Evolutionary conservation across 2,888 invertebrate genomes (phyloP).

Genomic region (Cerastoderma edule): DNA sequence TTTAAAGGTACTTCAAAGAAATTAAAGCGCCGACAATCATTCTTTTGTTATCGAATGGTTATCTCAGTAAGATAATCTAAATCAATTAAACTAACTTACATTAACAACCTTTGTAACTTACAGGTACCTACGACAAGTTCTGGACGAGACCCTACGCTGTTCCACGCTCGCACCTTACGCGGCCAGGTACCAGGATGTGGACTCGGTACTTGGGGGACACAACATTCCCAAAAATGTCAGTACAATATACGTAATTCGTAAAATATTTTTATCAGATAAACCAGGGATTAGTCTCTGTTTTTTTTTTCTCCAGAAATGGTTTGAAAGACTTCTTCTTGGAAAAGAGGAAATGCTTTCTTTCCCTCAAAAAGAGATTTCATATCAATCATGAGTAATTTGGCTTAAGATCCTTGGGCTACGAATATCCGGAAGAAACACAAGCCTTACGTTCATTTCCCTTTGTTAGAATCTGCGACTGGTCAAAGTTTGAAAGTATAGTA

Average conservation of each 20-base stretch:
- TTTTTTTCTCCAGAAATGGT: no score
- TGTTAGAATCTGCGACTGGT: no score
- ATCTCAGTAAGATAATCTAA: neutral
- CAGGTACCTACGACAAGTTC: slow-evolving; percentile 81
- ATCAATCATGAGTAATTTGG: neutral
- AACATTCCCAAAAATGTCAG: slow-evolving; percentile 81
- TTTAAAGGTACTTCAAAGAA: neutral
- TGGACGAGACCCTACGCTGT: slow-evolving; percentile 82
- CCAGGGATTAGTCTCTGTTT: neutral
- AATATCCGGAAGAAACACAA: no score
- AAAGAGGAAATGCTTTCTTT: neutral
- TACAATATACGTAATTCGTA: neutral
- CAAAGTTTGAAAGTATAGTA: no score
- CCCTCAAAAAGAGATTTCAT: neutral
- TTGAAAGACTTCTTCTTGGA: neutral
- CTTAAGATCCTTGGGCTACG: neutral
- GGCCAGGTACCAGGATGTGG: slow-evolving; percentile 79
- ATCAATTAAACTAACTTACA: neutral
- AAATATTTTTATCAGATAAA: neutral
- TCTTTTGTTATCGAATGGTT: no score
- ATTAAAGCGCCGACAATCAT: no score
- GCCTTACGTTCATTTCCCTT: no score
- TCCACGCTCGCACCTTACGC: slow-evolving; percentile 79
- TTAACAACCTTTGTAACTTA: neutral
- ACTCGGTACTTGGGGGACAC: slow-evolving; percentile 81